A percentile compares a stretch with the other conserved stretches of the same genome.
Evolutionary conservation across 92 coral and sea anemone genomes (phyloP).

Genomic region (Palythoa grandis): DNA sequence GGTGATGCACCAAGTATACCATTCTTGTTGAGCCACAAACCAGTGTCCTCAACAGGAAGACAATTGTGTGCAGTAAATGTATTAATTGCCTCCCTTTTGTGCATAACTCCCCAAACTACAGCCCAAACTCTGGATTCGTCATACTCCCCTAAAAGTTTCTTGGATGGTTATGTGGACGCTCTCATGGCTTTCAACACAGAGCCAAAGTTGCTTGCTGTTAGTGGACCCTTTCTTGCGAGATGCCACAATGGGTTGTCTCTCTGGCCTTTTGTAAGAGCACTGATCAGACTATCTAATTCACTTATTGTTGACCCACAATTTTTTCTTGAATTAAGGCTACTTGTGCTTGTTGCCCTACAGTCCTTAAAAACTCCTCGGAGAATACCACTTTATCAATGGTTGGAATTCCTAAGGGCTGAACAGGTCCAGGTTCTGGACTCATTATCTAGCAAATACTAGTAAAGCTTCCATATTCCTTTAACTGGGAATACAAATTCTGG

Average conservation of each 20-base stretch:
- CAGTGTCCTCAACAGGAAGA: neutral
- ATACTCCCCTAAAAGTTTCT: neutral
- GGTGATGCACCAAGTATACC: neutral
- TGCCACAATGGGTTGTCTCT: constrained; percentile 9
- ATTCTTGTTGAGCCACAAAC: neutral
- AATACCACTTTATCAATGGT: neutral
- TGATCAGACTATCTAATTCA: neutral
- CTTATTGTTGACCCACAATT: neutral
- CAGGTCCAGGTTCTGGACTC: too few relatives aligned
- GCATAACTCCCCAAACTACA: neutral
- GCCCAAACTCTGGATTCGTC: neutral
- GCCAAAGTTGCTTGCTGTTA: neutral
- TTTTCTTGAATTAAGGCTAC: neutral
- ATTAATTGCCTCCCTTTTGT: neutral
- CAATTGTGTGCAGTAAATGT: neutral
- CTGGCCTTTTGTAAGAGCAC: neutral
- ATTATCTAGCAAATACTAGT: too few relatives aligned
- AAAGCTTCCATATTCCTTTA: too few relatives aligned
- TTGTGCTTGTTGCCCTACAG: neutral
- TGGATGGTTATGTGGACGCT: neutral
- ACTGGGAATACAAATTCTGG: too few relatives aligned
- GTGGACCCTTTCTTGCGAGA: neutral
- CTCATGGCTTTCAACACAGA: neutral
- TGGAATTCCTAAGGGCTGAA: neutral
- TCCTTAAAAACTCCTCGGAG: too few relatives aligned